Conservation (phyloP, 1,140 invertebrate species). For the Heliconius himera region DNA sequence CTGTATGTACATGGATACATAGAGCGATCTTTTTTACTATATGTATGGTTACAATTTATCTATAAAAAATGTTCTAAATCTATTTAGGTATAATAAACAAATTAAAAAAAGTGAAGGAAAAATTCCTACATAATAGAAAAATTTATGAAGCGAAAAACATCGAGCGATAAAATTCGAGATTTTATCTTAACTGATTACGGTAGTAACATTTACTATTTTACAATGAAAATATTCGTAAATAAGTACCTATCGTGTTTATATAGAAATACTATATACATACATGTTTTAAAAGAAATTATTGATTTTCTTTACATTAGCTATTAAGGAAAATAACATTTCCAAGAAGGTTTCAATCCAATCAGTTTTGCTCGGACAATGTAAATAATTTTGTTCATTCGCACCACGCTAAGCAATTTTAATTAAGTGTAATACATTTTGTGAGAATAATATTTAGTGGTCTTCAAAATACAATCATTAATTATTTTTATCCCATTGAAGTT, state of each 20-base stretch:
- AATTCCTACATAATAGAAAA: background rate
- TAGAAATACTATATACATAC: no score
- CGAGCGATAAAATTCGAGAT: background rate
- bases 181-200: background rate
- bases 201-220: background rate
- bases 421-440: background rate
- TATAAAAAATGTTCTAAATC: background rate
- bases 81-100: background rate
- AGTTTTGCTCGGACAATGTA: background rate
- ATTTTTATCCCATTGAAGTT: background rate
- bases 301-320: background rate
- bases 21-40: no score
- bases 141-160: slow-evolving; percentile 11
- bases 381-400: background rate
- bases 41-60: no score
- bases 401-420: background rate
- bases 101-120: background rate
- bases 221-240: background rate
- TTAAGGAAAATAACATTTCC: no score
- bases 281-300: no score
- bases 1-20: no score
- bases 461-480: background rate
- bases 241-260: no score
- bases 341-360: no score
- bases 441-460: background rate